phyloP scores from a whole-genome alignment of 2,888 invertebrate genomes.

The Pachliopta kotzebuea region DNA sequence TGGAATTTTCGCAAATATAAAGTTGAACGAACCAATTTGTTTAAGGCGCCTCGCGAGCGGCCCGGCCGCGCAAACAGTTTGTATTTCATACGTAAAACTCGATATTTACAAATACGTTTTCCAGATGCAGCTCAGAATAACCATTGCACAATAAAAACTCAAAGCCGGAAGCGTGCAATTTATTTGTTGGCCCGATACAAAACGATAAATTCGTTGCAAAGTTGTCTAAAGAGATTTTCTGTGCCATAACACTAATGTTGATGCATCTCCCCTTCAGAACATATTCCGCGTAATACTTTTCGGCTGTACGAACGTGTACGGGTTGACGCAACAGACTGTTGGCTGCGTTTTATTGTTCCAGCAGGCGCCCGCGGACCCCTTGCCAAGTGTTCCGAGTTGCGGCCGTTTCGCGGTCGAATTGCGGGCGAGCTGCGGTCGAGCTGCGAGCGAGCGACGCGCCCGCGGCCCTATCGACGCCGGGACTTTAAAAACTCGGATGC shows the following conservation, averaged over 20 bases:
- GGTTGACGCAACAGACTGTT: conserved; percentile 61
- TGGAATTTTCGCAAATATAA: conserved; percentile 66
- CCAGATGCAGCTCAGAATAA: conserved; percentile 37
- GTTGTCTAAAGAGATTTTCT: conserved; percentile 28
- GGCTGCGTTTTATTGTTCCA: conserved; percentile 70
- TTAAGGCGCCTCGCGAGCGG: conserved; percentile 45
- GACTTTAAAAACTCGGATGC: conserved; percentile 70
- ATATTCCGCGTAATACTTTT: conserved; percentile 38
- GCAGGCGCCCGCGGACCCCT: conserved; percentile 49
- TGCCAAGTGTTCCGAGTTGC: conserved; percentile 64
- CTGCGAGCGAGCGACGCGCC: conserved; percentile 58
- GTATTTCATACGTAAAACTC: conserved; percentile 31
- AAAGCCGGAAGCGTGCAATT: background rate
- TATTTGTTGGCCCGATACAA: conserved; percentile 13
- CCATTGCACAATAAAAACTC: conserved; percentile 24
- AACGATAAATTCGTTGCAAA: conserved; percentile 19
- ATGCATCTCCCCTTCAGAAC: conserved; percentile 22
- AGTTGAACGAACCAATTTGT: conserved; percentile 64
- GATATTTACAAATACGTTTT: no score
- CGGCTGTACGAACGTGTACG: conserved; percentile 40
- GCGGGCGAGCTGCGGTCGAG: conserved; percentile 59
- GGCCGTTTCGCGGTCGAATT: conserved; percentile 56
- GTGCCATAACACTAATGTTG: conserved; percentile 26
- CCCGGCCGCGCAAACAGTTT: conserved; percentile 36
- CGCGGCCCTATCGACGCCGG: conserved; percentile 51